Evolutionary conservation across 2,888 invertebrate species (phyloP), one percentile per base, ranked within the genome.

Genomic region (Eristalis arbustorum): DNA sequence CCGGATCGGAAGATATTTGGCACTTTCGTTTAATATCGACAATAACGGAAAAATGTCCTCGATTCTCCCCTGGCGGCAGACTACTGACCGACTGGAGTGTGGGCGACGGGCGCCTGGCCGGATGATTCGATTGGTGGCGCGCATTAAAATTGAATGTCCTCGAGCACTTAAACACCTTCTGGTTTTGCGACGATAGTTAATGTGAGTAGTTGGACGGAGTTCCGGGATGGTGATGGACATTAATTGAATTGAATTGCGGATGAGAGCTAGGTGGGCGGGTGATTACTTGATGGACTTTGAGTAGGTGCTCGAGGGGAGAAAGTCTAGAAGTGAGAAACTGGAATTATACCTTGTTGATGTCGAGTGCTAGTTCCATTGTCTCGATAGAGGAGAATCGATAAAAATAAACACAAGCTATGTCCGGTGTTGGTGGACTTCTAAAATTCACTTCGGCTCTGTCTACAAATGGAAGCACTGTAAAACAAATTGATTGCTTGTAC

Each of bases 21-120:
- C 75, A 81, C 71, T 81, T 73, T 73, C 63, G 31, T 68, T 80
- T 80, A 67, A 79, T 67, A 80, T 75, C 62, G 56, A 42, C 71
- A 56, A 42, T 80, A 74, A 80, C 57, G 59, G 69, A 68, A 59
- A 49, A 49, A 18, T 49, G 49, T 28, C 63, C 37, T 5, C 40
- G 34, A 28, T 56, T 67, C 13, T 31, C 31, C n/a, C 8, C 31
- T 61, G 23, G 23, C 1, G 42, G 63, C 31, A n/a, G 31, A 5
- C n/a, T 2, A 10, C 40, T n/a, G 22, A 4, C 14, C 56, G 1
- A 18, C 56, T 37, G 5, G 5, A 8, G 28, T 25, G 66, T 18
- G 18, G n/a, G 37, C 37, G 40, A 13, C 14, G 49, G 49, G 18
- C n/a, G n/a, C n/a, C n/a, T n/a, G n/a, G n/a, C n/a, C 49, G 18